Base-by-base conservation (phyloP, 2,888 invertebrate species). In the Cantharis nigra region DNA sequence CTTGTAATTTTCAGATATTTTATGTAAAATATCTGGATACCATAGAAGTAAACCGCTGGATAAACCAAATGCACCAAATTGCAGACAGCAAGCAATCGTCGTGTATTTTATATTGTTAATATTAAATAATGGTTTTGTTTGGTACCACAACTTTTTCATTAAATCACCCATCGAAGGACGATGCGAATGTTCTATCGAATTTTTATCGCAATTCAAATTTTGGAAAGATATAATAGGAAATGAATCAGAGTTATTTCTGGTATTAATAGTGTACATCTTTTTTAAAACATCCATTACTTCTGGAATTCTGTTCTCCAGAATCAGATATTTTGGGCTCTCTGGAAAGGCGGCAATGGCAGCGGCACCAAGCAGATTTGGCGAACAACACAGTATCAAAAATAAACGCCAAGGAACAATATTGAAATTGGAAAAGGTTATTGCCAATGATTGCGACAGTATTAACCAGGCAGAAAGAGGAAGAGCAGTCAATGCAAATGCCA, bases 311-410 rank as follows among this genome's bases (percentile, higher is more conserved):
- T 94, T 93, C 71, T 91, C 91, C 0, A 93, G 91, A 33, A 93
- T 89, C 30, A 93, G 88, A 86, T 93, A 96, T 87, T 95, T 95
- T 0, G 96, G 96, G 79, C 95, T 96, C 85, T 96, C 96, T 0
- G 96, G 95, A 11, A 93, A 90, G 65, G 90, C 89, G 9, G 89
- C 85, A 10, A 93, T 87, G 2, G 92, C 89, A 0, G 92, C 49
- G 0, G 93, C 90, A 0, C 92, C 91, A 0, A 93, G 64, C 0
- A 93, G 83, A 81, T 92, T 92, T 0, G 95, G 92, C 3, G 94
- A 30, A 0, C 92, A 91, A 76, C 94, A 92, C 0, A 93, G 87
- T 0, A 94, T 90, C 3, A 96, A 87, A 77, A 95, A 92, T 3
- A 95, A 85, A 4, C 96, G 90, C 96, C 96, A 96, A 0, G 95